A percentile compares a stretch with the other conserved stretches of the same genome.
Evolutionary conservation across 2,888 invertebrate genomes (phyloP).

Genomic region (Thelaira solivaga): DNA sequence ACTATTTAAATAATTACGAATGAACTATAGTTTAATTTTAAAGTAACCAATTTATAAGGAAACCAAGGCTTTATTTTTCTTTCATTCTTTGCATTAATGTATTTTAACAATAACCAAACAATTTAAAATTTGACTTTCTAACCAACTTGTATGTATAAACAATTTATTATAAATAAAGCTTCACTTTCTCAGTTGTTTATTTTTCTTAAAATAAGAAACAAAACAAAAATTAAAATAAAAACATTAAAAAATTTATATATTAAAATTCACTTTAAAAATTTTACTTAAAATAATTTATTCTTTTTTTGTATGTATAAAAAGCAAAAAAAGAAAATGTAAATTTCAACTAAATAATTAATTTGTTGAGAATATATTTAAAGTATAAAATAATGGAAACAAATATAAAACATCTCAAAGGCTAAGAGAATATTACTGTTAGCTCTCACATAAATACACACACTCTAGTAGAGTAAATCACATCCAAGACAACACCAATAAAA

Average conservation of each 20-base stretch:
- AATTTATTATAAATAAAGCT: slow-evolving; percentile 33
- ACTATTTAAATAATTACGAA: neutral
- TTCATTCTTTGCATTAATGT: neutral
- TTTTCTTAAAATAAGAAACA: slow-evolving; percentile 8
- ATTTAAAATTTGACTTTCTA: slow-evolving; percentile 20
- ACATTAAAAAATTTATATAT: slow-evolving; percentile 17
- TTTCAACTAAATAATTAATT: slow-evolving; percentile 7
- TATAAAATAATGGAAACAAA: neutral
- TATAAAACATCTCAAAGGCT: slow-evolving; percentile 19
- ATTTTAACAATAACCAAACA: slow-evolving; percentile 1
- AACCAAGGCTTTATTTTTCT: neutral
- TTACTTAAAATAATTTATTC: slow-evolving; percentile 6
- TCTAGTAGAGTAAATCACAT: slow-evolving; percentile 41
- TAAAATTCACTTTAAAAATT: slow-evolving; percentile 8
- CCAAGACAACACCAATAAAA: slow-evolving; percentile 29
- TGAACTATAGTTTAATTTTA: neutral
- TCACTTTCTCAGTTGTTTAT: slow-evolving; percentile 37
- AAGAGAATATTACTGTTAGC: slow-evolving; percentile 34
- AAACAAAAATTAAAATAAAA: neutral
- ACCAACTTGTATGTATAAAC: slow-evolving; percentile 2
- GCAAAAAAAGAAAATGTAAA: neutral
- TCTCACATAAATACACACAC: slow-evolving; percentile 7
- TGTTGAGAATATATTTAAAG: slow-evolving; percentile 25
- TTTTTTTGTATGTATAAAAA: slow-evolving; percentile 10
- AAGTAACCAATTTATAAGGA: neutral